A percentile compares a stretch with the other conserved stretches of the same genome.
These are phyloP conservation scores for Aphidoletes aphidimyza DNA, from an alignment of 2,888 invertebrate species.

Conservation along the genomic window DNA sequence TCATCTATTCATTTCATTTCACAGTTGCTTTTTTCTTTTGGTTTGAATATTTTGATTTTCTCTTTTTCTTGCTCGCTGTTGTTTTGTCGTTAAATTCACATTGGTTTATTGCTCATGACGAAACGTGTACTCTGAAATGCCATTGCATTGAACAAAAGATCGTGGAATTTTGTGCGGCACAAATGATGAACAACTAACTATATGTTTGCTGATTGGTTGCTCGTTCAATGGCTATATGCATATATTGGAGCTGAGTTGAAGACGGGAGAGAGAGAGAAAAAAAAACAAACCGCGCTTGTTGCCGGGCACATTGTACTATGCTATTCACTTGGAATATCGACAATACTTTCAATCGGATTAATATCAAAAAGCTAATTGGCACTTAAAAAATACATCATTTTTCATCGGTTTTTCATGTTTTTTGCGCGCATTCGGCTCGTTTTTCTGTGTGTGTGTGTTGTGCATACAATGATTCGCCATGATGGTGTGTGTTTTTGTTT, in stretches of 20 bases:
- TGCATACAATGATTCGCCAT: no score
- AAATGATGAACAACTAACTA: background rate
- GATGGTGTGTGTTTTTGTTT: background rate
- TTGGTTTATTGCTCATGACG: slow-evolving; percentile 32
- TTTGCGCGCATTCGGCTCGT: background rate
- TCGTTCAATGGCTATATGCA: background rate
- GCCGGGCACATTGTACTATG: no score
- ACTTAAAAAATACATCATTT: slow-evolving; percentile 52
- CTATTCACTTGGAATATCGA: no score
- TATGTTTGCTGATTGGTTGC: background rate
- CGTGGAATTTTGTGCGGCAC: no score
- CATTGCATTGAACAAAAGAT: slow-evolving; percentile 19
- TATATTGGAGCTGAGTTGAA: background rate
- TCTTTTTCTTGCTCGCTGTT: background rate
- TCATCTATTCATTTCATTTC: background rate
- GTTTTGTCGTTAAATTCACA: slow-evolving; percentile 49
- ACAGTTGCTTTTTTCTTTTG: background rate
- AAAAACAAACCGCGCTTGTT: no score
- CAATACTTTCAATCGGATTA: slow-evolving; percentile 53
- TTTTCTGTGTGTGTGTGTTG: background rate
- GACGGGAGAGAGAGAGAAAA: no score
- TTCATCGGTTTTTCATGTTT: slow-evolving; percentile 18
- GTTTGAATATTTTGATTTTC: background rate
- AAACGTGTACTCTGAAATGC: background rate
- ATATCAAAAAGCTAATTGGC: slow-evolving; percentile 44